These are phyloP conservation scores for Hippocampus zosterae DNA, from an alignment of 2,113 vertebrate species.

Conservation along the genomic window DNA sequence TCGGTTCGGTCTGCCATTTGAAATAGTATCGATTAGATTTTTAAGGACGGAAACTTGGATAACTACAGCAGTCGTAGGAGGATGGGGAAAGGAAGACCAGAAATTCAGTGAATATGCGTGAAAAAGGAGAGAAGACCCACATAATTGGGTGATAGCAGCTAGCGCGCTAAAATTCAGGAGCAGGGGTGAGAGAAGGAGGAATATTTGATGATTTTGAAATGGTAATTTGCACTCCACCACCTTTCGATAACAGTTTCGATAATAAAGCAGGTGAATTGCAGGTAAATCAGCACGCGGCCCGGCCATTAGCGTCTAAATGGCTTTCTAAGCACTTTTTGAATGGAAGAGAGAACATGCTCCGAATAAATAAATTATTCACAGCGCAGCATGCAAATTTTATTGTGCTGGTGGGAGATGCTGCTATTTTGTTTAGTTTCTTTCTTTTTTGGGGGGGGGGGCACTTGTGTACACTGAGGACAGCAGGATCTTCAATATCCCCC, in stretches of 20 bases:
- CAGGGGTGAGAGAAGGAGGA: constrained; percentile 28
- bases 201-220: constrained; percentile 53
- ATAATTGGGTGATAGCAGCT: constrained; percentile 58
- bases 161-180: constrained; percentile 49
- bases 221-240: constrained; percentile 27
- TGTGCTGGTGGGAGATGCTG: not conserved
- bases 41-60: no score
- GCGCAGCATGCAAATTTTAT: not conserved
- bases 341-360: not conserved
- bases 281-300: constrained; percentile 45
- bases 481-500: no score
- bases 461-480: not conserved
- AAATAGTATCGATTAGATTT: no score
- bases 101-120: no score
- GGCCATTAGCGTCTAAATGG: constrained; percentile 41
- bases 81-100: constrained; percentile 13
- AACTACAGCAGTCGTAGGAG: constrained; percentile 40
- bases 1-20: no score
- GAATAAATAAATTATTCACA: constrained; percentile 16
- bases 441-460: no score
- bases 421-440: not conserved
- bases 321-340: constrained; percentile 28
- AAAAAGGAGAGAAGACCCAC: constrained; percentile 54
- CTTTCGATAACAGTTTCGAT: constrained; percentile 27
- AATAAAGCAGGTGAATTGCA: constrained; percentile 43